Conservation (phyloP, 2,888 invertebrate species). For the Agrilus biguttatus region DNA sequence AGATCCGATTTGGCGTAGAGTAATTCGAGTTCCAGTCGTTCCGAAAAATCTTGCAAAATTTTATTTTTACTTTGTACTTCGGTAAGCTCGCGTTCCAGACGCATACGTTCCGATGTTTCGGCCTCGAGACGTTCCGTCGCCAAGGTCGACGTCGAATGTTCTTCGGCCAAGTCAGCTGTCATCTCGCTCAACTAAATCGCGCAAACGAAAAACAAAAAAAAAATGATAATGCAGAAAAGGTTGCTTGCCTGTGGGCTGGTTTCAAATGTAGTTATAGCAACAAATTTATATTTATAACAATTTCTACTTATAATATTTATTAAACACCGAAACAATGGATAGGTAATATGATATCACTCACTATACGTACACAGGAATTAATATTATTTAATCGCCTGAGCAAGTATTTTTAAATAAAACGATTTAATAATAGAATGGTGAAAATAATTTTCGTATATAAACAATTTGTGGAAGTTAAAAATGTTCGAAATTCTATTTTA, state of each 20-base stretch:
- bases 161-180: constrained; percentile 83
- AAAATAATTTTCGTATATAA: too few species aligned
- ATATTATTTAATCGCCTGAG: too few species aligned
- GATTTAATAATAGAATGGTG: too few species aligned
- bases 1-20: constrained; percentile 57
- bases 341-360: too few species aligned
- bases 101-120: constrained; percentile 74
- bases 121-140: constrained; percentile 83
- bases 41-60: constrained; percentile 59
- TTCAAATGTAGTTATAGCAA: background rate
- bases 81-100: constrained; percentile 75
- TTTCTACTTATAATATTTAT: background rate
- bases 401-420: too few species aligned
- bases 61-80: constrained; percentile 67
- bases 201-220: background rate
- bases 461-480: too few species aligned
- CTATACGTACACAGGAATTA: too few species aligned
- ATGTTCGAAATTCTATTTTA: too few species aligned
- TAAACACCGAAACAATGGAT: background rate
- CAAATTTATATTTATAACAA: background rate
- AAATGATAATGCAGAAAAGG: constrained; percentile 2
- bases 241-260: background rate
- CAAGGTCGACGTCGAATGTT: constrained; percentile 77
- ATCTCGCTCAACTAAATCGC: constrained; percentile 69
- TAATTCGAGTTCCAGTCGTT: constrained; percentile 74